Evolutionary conservation across 1,140 invertebrate species (phyloP).

Genomic region (Proales similis): DNA sequence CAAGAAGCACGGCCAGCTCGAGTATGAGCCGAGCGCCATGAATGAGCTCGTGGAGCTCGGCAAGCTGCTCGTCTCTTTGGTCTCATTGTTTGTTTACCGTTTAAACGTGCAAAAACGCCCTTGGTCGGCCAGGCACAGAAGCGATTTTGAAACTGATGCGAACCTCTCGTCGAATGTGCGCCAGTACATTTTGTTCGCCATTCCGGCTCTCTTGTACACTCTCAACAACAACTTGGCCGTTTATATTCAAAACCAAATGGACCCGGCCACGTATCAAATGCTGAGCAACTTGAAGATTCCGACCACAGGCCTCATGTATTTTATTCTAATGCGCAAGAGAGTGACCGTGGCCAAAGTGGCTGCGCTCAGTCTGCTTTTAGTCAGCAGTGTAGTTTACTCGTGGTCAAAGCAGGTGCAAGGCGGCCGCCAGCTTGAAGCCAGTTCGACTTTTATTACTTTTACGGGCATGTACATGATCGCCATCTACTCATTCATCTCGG

Average conservation of each 20-base stretch:
- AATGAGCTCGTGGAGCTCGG: constrained; percentile 47
- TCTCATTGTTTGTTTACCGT: neutral
- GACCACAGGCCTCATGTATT: constrained; percentile 48
- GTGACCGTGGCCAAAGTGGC: constrained; percentile 26
- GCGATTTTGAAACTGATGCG: constrained; percentile 40
- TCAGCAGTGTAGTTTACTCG: neutral
- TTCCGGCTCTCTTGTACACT: constrained; percentile 48
- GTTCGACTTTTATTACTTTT: constrained; percentile 42
- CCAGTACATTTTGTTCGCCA: constrained; percentile 42
- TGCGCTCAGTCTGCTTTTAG: constrained; percentile 19
- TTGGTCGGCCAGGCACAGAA: no score
- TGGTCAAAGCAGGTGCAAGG: neutral
- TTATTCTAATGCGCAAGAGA: constrained; percentile 48
- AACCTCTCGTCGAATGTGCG: neutral
- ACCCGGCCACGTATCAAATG: constrained; percentile 52
- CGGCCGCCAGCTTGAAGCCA: neutral
- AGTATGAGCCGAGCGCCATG: constrained; percentile 47
- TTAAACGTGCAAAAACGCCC: no score
- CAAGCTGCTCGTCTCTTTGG: constrained; percentile 42
- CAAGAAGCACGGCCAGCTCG: constrained; percentile 47
- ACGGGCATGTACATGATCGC: constrained; percentile 45
- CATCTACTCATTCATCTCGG: constrained; percentile 45
- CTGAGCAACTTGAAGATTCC: constrained; percentile 50
- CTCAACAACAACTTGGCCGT: constrained; percentile 49
- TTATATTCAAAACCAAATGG: constrained; percentile 51